These are phyloP conservation scores for Malurus splendens DNA, from an alignment of 2,797 vertebrate genomes.

Conservation along the genomic window DNA sequence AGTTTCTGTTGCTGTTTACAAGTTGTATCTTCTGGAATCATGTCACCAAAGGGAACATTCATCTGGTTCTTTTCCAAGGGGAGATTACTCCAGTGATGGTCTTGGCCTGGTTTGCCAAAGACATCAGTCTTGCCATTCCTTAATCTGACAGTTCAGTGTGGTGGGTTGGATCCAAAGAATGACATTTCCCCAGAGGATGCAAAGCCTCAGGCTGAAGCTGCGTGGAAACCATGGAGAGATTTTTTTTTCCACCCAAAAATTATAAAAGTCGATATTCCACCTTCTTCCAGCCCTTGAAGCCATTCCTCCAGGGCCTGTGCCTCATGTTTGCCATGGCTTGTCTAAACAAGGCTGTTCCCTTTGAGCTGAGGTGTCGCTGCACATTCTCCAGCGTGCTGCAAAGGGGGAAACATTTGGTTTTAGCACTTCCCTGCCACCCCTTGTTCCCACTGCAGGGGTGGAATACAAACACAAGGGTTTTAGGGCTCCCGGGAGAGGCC, in stretches of 20 bases:
- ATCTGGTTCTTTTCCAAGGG: not conserved
- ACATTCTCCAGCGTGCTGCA: slow-evolving; percentile 40
- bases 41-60: not conserved
- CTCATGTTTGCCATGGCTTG: slow-evolving; percentile 28
- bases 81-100: not conserved
- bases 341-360: slow-evolving; percentile 33
- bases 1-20: not conserved
- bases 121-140: not conserved
- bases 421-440: slow-evolving; percentile 35
- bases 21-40: not conserved
- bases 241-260: not conserved
- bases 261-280: slow-evolving; percentile 33
- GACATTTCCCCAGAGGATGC: not conserved
- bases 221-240: not conserved
- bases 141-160: not conserved
- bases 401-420: slow-evolving; percentile 63
- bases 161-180: not conserved
- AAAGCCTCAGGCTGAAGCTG: not conserved
- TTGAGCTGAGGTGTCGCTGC: slow-evolving; percentile 54
- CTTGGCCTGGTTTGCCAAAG: not conserved
- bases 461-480: slow-evolving; percentile 55
- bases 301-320: not conserved
- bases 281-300: slow-evolving; percentile 22
- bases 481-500: slow-evolving; percentile 43
- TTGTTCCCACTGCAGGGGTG: not conserved